Evolutionary conservation across 2,113 vertebrate species (phyloP).

Genomic region (Bubo bubo): DNA sequence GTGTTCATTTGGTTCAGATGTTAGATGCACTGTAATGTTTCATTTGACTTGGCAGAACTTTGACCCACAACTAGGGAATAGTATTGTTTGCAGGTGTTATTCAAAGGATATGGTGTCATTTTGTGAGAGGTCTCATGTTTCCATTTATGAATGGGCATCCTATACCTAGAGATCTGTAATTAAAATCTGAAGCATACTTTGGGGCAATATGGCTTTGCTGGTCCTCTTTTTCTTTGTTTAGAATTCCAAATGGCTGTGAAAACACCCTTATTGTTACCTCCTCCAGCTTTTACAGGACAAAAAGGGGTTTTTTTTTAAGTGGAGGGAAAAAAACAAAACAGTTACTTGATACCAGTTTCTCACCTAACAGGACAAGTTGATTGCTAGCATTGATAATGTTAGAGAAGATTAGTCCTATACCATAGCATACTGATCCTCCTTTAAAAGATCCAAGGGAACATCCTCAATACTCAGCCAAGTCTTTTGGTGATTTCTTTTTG

Average conservation of each 20-base stretch:
- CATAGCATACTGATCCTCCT: background rate
- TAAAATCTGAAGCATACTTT: background rate
- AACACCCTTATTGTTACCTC: background rate
- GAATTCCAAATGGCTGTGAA: slow-evolving; percentile 9
- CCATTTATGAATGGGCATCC: background rate
- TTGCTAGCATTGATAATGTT: background rate
- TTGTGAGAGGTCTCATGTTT: background rate
- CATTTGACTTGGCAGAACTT: background rate
- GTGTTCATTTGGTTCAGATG: background rate
- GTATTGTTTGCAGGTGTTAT: slow-evolving; percentile 29
- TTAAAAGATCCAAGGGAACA: background rate
- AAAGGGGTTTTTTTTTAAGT: background rate
- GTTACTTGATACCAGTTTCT: background rate
- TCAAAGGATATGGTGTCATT: background rate
- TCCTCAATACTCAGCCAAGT: background rate
- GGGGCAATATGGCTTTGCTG: background rate
- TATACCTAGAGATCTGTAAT: background rate
- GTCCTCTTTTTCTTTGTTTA: slow-evolving; percentile 14
- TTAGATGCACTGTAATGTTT: background rate
- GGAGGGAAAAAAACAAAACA: background rate
- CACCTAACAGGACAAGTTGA: background rate
- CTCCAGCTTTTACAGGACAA: background rate
- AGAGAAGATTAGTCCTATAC: slow-evolving; percentile 12
- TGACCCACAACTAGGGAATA: background rate
- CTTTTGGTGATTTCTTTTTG: slow-evolving; percentile 35